Evolutionary conservation across 1,140 invertebrate species (phyloP).

Genomic region (Pararge aegeria): DNA sequence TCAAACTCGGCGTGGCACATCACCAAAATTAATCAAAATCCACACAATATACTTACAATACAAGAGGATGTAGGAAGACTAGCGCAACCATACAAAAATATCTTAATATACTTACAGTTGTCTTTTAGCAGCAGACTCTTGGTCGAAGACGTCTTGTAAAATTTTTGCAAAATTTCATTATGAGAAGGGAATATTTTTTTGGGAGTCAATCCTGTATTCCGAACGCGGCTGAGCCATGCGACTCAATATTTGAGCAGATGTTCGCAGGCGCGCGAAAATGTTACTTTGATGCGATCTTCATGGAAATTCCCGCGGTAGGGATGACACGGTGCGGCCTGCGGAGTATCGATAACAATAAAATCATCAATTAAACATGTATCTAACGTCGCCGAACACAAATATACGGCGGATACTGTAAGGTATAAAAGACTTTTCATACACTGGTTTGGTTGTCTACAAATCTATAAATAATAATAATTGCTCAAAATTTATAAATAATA

Average conservation of each 20-base stretch:
- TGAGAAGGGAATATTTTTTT: conserved; percentile 1
- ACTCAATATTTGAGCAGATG: conserved; percentile 66
- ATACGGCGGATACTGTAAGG: too few relatives aligned
- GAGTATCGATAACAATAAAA: neutral
- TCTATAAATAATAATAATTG: neutral
- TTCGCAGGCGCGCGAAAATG: conserved; percentile 54
- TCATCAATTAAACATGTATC: neutral
- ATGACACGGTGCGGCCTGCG: conserved; percentile 7
- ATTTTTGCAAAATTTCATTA: neutral
- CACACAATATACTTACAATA: too few relatives aligned
- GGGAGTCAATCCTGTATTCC: conserved; percentile 23
- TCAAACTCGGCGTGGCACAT: too few relatives aligned
- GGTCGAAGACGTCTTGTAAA: too few relatives aligned
- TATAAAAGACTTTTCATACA: too few relatives aligned
- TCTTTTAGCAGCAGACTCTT: too few relatives aligned
- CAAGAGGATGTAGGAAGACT: too few relatives aligned
- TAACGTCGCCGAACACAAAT: neutral
- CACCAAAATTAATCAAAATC: too few relatives aligned
- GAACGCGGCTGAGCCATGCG: conserved; percentile 29
- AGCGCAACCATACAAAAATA: too few relatives aligned
- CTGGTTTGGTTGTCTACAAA: too few relatives aligned
- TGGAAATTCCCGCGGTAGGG: conserved; percentile 49
- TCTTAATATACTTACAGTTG: too few relatives aligned
- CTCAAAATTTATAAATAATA: too few relatives aligned
- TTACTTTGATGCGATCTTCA: conserved; percentile 66